These are phyloP conservation scores for Diadromus collaris DNA, from an alignment of 2,888 invertebrate species.

Conservation along the genomic window DNA sequence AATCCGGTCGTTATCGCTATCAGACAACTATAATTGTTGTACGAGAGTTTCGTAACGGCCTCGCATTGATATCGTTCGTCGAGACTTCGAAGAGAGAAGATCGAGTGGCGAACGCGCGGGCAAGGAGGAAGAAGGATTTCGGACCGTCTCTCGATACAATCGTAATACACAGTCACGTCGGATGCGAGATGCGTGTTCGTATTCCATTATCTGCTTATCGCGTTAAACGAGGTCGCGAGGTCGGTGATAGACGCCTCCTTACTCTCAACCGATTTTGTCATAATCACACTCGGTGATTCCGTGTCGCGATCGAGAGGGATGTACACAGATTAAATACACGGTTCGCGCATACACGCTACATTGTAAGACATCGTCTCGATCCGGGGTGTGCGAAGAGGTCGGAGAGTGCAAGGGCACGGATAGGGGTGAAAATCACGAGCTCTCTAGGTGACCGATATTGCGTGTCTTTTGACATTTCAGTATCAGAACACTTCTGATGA, in stretches of 20 bases:
- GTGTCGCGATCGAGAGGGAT: slow-evolving; percentile 36
- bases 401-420: not conserved
- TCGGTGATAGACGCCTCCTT: slow-evolving; percentile 55
- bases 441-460: slow-evolving; percentile 48
- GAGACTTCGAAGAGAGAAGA: slow-evolving; percentile 20
- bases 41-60: slow-evolving; percentile 60
- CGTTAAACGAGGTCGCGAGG: slow-evolving; percentile 56
- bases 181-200: slow-evolving; percentile 53
- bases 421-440: slow-evolving; percentile 52
- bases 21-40: slow-evolving; percentile 59
- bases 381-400: slow-evolving; percentile 28
- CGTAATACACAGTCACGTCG: slow-evolving; percentile 25
- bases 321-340: not conserved
- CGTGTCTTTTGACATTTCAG: slow-evolving; percentile 51
- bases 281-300: slow-evolving; percentile 52
- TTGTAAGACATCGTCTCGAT: slow-evolving; percentile 45
- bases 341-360: slow-evolving; percentile 13
- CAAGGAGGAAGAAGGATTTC: slow-evolving; percentile 55
- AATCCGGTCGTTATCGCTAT: slow-evolving; percentile 58
- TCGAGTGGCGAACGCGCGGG: slow-evolving; percentile 18
- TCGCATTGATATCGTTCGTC: slow-evolving; percentile 18
- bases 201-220: slow-evolving; percentile 65
- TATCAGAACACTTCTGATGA: slow-evolving; percentile 22
- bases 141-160: slow-evolving; percentile 24
- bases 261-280: slow-evolving; percentile 51